Percentiles rank a stretch among this genome's conserved stretches.
These are phyloP conservation scores for Yponomeuta plumbellus DNA, from an alignment of 2,888 invertebrate species.

Conservation along the genomic window DNA sequence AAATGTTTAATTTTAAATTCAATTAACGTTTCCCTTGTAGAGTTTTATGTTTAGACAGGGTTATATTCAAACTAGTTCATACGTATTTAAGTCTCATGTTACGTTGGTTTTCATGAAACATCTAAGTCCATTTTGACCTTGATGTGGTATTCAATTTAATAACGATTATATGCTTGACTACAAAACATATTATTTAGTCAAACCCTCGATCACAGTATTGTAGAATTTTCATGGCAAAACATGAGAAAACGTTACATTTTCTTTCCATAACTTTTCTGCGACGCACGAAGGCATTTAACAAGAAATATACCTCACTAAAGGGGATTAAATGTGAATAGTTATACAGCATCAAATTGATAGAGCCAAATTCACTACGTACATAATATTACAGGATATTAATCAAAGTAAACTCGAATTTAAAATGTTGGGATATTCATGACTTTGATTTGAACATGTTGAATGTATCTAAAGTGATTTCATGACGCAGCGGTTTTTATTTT, in stretches of 20 bases:
- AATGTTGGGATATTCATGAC: neutral
- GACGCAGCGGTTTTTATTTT: constrained; percentile 36
- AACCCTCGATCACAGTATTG: neutral
- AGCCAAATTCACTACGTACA: neutral
- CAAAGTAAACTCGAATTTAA: neutral
- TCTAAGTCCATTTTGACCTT: neutral
- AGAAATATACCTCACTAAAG: neutral
- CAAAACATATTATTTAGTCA: neutral
- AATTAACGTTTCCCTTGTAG: constrained; percentile 24
- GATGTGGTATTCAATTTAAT: neutral
- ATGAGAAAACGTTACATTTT: neutral
- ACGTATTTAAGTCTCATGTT: neutral
- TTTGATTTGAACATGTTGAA: neutral
- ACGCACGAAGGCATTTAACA: neutral
- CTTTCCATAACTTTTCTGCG: neutral
- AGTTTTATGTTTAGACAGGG: neutral
- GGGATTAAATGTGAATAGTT: neutral
- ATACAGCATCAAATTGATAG: neutral
- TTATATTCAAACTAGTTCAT: neutral
- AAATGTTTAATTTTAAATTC: constrained; percentile 27
- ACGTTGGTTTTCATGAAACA: neutral
- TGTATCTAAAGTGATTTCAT: constrained; percentile 25
- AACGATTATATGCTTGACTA: neutral
- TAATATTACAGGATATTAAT: neutral
- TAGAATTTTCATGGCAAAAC: neutral